phyloP scores from a whole-genome alignment of 2,888 invertebrate genomes.

The Xestia c-nigrum region DNA sequence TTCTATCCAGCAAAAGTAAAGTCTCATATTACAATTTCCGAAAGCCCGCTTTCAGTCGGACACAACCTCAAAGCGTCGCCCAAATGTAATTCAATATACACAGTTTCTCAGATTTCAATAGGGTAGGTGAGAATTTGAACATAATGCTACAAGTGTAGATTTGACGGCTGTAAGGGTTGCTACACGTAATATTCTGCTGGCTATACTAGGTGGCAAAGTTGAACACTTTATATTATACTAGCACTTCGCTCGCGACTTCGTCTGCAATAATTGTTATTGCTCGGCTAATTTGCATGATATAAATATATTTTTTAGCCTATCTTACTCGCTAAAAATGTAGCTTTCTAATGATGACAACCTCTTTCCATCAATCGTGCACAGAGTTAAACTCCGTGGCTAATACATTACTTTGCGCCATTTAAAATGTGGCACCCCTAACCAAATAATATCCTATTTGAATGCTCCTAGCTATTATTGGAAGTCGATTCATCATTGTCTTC shows the following conservation, averaged over 20 bases:
- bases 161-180: conserved; percentile 4
- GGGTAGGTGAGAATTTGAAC: conserved; percentile 55
- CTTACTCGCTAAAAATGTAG: too few relatives aligned
- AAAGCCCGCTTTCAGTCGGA: conserved; percentile 27
- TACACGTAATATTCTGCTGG: not conserved
- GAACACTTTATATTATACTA: not conserved
- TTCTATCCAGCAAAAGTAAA: not conserved
- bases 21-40: not conserved
- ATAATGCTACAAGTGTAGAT: conserved; percentile 48
- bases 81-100: conserved; percentile 61
- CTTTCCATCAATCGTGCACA: too few relatives aligned
- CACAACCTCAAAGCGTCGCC: conserved; percentile 29
- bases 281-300: too few relatives aligned
- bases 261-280: too few relatives aligned
- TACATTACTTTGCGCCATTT: not conserved
- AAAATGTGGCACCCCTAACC: not conserved
- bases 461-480: conserved; percentile 38
- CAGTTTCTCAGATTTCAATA: conserved; percentile 57
- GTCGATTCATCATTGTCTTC: conserved; percentile 59
- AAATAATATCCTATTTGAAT: conserved; percentile 53
- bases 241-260: too few relatives aligned
- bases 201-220: not conserved
- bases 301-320: too few relatives aligned
- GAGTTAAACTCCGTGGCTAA: too few relatives aligned
- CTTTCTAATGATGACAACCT: too few relatives aligned